phyloP scores from a whole-genome alignment of 2,797 vertebrate genomes.

The Parotocinclus haroldoi region DNA sequence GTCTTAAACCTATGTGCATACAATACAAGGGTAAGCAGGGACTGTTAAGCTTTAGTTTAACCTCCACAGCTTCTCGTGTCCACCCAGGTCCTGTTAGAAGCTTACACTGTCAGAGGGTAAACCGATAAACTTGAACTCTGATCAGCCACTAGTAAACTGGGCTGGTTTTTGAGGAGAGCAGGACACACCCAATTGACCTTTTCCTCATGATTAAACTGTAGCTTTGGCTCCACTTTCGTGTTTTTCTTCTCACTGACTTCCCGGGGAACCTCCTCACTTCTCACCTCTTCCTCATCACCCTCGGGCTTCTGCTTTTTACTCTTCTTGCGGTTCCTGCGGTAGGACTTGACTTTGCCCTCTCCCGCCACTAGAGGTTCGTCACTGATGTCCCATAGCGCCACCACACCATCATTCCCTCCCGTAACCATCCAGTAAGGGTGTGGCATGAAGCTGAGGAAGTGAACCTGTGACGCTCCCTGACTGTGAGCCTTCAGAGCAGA shows the following conservation, averaged over 20 bases:
- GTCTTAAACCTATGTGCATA: no score
- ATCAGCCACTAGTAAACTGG: slow-evolving; percentile 84
- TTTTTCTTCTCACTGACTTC: slow-evolving; percentile 15
- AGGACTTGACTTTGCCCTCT: slow-evolving; percentile 47
- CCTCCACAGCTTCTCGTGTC: no score
- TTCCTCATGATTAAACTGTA: slow-evolving; percentile 81
- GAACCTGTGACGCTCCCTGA: slow-evolving; percentile 85
- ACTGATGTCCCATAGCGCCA: slow-evolving; percentile 86
- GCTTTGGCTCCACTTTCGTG: slow-evolving; percentile 66
- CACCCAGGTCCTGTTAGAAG: slow-evolving; percentile 42
- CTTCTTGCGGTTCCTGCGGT: slow-evolving; percentile 56
- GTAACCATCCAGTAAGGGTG: slow-evolving; percentile 80
- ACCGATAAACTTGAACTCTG: slow-evolving; percentile 77
- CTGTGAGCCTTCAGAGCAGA: slow-evolving; percentile 79
- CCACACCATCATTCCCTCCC: slow-evolving; percentile 87
- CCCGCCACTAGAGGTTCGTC: slow-evolving; percentile 60
- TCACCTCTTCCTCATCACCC: slow-evolving; percentile 36
- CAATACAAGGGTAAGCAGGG: no score
- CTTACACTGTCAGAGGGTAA: slow-evolving; percentile 72
- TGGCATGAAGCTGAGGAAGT: slow-evolving; percentile 76
- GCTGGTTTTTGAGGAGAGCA: slow-evolving; percentile 75
- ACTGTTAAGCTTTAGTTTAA: no score
- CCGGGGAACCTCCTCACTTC: slow-evolving; percentile 14
- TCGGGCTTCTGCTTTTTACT: slow-evolving; percentile 57
- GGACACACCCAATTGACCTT: slow-evolving; percentile 94